phyloP scores from a whole-genome alignment of 2,113 vertebrate genomes.

The Thymallus thymallus region DNA sequence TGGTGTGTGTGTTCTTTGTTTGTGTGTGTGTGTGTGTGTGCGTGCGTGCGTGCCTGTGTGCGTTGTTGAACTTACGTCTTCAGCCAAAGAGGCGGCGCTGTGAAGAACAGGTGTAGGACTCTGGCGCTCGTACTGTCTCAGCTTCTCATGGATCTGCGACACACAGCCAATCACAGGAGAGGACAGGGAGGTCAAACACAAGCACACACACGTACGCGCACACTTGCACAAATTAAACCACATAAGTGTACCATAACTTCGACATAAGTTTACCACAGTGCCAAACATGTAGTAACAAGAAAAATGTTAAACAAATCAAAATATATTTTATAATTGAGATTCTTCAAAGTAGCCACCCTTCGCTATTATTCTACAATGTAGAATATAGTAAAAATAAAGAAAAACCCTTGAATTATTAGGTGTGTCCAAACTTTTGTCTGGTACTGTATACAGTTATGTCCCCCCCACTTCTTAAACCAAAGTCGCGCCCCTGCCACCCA shows the following conservation, averaged over 20 bases:
- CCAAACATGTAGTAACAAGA: too few relatives aligned
- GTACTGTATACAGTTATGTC: too few relatives aligned
- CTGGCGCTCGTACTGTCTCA: slow-evolving; percentile 90
- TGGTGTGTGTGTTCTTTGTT: slow-evolving; percentile 27
- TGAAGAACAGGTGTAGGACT: slow-evolving; percentile 89
- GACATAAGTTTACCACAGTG: too few relatives aligned
- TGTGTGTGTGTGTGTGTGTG: neutral
- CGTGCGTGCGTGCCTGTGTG: slow-evolving; percentile 4
- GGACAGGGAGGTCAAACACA: neutral
- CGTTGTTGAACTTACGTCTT: slow-evolving; percentile 83
- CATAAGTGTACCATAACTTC: too few relatives aligned
- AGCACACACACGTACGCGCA: too few relatives aligned
- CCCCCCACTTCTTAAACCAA: neutral
- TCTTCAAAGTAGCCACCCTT: too few relatives aligned
- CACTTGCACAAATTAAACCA: too few relatives aligned
- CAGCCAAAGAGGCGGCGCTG: slow-evolving; percentile 85
- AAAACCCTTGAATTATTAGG: too few relatives aligned
- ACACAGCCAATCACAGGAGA: slow-evolving; percentile 28
- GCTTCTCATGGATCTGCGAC: slow-evolving; percentile 91
- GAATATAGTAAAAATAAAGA: too few relatives aligned
- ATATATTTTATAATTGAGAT: slow-evolving; percentile 4
- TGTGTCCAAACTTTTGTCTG: too few relatives aligned
- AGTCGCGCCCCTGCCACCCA: neutral
- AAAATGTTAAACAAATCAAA: too few relatives aligned
- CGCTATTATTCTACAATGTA: too few relatives aligned